Base-by-base conservation (phyloP, 2,113 vertebrate species). In the Copsychus sechellarum region DNA sequence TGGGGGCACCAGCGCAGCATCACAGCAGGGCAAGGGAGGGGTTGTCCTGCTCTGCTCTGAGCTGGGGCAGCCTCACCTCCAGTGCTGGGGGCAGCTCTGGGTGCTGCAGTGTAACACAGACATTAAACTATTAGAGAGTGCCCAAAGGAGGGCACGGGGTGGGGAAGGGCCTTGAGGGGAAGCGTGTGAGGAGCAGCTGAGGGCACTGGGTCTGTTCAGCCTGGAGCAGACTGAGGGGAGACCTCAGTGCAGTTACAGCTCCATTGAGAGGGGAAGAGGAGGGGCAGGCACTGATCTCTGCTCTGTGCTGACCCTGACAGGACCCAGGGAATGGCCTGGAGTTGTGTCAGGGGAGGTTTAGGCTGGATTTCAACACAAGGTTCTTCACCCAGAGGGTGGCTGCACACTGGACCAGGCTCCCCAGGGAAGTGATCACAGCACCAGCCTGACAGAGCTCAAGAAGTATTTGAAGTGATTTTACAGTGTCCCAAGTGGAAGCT, bases 291-390 rank as follows among this genome's bases (percentile, higher is more conserved):
- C 42, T 48, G 82, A 76, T 34, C 51, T 57, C 50, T n/a, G 1
- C 40, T 40, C 34, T 48, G 2, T 17, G 29, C 15, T 57, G 60
- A 24, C 22, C 29, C 24, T 10, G 60, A 57, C 6, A 40, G 29
- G 24, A 56, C 0, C 0, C 0, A 85, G 20, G 3, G n/a, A 65
- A 85, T 54, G 42, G 34, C 42, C 51, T 66, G 31, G 50, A 66
- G 8, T 0, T 66, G 15, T 50, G 34, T 34, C 6, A 57, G 34
- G 11, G 7, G 2, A 50, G 13, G 3, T 34, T 50, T 42, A 36
- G 19, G 6, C 0, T 64, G 43, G 25, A 31, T 58, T 58, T 66
- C 0, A 31, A 20, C 0, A 25, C 16, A 57, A 26, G 2, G 0
- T 66, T 58, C 5, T 67, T 58, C 7, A 1, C 12, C 2, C 28